phyloP scores from a whole-genome alignment of 2,113 vertebrate genomes.

The Silurus glanis region DNA sequence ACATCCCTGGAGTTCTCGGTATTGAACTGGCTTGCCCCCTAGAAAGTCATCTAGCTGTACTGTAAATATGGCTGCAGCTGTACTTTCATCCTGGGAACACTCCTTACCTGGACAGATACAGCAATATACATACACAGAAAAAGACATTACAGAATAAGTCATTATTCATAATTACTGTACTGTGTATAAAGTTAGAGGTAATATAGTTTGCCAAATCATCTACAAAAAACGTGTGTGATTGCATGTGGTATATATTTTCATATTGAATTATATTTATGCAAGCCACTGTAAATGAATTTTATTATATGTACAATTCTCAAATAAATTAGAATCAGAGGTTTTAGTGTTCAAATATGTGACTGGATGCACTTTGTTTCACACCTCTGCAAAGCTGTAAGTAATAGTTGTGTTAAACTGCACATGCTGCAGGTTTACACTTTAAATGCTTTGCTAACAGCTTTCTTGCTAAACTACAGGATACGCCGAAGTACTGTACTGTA shows the following conservation, averaged over 20 bases:
- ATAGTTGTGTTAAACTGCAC: not conserved
- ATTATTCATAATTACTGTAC: not conserved
- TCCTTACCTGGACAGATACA: constrained; percentile 77
- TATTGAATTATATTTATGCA: not conserved
- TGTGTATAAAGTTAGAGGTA: too few relatives aligned
- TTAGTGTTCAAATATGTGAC: not conserved
- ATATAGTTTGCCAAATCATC: not conserved
- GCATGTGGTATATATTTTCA: not conserved
- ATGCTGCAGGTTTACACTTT: not conserved
- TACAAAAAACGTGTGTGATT: not conserved
- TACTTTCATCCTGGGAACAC: constrained; percentile 89
- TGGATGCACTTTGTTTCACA: constrained; percentile 16
- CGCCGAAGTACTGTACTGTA: not conserved
- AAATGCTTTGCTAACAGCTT: not conserved
- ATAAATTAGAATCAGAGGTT: not conserved
- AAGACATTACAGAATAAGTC: not conserved
- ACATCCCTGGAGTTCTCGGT: constrained; percentile 83
- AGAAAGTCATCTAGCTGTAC: constrained; percentile 89
- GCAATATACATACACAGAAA: constrained; percentile 27
- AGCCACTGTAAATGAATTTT: not conserved
- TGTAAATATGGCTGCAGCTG: constrained; percentile 86
- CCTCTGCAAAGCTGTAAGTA: not conserved
- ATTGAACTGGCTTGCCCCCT: constrained; percentile 86
- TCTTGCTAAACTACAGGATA: not conserved
- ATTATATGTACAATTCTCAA: not conserved